Base-by-base conservation (phyloP, 2,113 vertebrate species). In the Sarotherodon lohbergeri region DNA sequence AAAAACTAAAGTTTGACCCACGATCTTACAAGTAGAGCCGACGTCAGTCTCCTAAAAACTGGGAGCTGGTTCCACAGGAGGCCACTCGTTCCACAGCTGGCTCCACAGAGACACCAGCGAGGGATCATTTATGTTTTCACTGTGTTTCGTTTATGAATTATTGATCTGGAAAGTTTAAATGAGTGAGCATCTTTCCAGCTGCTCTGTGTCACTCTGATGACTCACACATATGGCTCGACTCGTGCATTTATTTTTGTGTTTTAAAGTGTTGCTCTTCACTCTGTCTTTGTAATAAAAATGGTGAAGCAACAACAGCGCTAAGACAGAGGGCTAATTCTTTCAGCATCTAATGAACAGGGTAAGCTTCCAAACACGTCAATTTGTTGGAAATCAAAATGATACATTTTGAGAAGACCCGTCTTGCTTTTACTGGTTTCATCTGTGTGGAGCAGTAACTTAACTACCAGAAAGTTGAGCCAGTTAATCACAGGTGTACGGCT, bases 381-480 rank as follows among this genome's bases (percentile, higher is more conserved):
- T 41, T 71, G 63, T 22, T 0, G 36, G 36, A n/a, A 71, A 39
- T 71, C 66, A 24, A 24, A 43, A 9, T 43, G 6, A 11, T 0
- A 4, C 32, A 29, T 34, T 61, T 36, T 34, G 9, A 63, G 34
- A 41, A 13, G 63, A 68, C 2, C 7, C 19, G 8, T 0, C 34
- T 16, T 24, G n/a, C 8, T 73, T 73, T 46, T 2, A 46, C 66
- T 27, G 66, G 22, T 73, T 24, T 16, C 7, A 22, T 27, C 66
- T 71, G 39, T 71, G 39, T 71, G n/a, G 14, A 73, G 1, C 66
- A 16, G 19, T 66, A 39, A 39, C 6, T 48, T 14, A 48, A 14
- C 43, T 41, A 68, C 11, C 0, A 0, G n/a, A 14, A 4, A 16
- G 36, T 43, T 43, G 7, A 24, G 19, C 9, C 12, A 46, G 4